Percentiles rank a stretch among this genome's conserved stretches.
Conservation (phyloP, 2,797 vertebrate genomes). For the Darevskia nairensis region DNA sequence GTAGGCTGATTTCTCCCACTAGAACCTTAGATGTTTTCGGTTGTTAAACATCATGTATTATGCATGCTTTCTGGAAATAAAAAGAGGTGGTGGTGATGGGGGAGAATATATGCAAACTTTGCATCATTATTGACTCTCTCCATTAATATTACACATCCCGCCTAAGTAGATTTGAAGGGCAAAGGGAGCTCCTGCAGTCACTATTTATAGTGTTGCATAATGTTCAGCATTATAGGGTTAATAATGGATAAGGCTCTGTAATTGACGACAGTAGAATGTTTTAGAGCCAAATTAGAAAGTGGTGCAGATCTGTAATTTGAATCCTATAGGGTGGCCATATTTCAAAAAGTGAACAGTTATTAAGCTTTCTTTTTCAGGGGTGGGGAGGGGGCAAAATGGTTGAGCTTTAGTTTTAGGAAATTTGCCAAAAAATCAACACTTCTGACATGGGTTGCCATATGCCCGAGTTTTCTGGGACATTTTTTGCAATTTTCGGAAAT, state of each 20-base stretch:
- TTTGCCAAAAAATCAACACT: too few relatives aligned
- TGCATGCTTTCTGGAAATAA: background rate
- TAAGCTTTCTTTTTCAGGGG: too few relatives aligned
- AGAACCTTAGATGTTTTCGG: constrained; percentile 21
- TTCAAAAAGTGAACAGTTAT: too few relatives aligned
- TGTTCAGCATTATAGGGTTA: constrained; percentile 59
- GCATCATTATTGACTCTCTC: constrained; percentile 20
- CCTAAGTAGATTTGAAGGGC: constrained; percentile 6
- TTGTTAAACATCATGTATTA: constrained; percentile 41
- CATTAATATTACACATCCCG: constrained; percentile 19
- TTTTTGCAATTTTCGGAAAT: too few relatives aligned
- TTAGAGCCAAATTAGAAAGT: constrained; percentile 55
- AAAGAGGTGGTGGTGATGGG: background rate
- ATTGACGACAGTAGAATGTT: constrained; percentile 31
- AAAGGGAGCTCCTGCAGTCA: background rate
- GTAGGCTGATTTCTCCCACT: background rate
- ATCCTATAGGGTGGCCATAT: background rate
- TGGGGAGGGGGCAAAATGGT: too few relatives aligned
- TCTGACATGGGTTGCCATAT: too few relatives aligned
- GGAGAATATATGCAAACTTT: background rate
- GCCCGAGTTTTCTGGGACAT: too few relatives aligned
- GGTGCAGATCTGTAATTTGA: constrained; percentile 61
- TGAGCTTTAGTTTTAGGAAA: too few relatives aligned
- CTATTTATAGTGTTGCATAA: constrained; percentile 45
- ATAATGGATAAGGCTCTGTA: constrained; percentile 54